Evolutionary conservation across 1,140 invertebrate species (phyloP).

Genomic region (Calliopsis andreniformis): DNA sequence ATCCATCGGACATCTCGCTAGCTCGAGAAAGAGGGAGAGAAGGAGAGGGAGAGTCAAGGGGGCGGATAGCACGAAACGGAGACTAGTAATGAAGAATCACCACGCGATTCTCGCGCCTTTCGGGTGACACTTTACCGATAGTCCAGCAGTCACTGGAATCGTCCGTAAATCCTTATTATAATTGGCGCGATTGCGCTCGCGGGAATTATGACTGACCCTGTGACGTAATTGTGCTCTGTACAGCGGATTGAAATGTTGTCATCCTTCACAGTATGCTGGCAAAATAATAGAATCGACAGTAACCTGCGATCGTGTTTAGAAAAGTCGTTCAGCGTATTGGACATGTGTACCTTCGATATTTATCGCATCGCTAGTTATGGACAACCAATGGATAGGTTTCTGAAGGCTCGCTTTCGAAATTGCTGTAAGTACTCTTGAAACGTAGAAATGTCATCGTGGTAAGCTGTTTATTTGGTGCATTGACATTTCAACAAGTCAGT

Average conservation of each 20-base stretch:
- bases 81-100: constrained; percentile 28
- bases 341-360: too few relatives aligned
- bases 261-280: too few relatives aligned
- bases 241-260: constrained; percentile 50
- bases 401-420: too few relatives aligned
- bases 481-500: too few relatives aligned
- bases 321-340: too few relatives aligned
- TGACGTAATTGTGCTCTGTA: neutral
- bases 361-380: too few relatives aligned
- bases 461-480: too few relatives aligned
- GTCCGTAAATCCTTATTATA: constrained; percentile 71
- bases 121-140: constrained; percentile 55
- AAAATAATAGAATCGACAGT: too few relatives aligned
- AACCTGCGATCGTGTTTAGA: too few relatives aligned
- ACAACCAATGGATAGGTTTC: too few relatives aligned
- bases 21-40: constrained; percentile 17
- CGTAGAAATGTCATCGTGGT: too few relatives aligned
- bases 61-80: neutral
- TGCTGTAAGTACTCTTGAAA: too few relatives aligned
- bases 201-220: constrained; percentile 59
- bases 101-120: constrained; percentile 4
- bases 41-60: neutral
- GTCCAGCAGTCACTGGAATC: constrained; percentile 15
- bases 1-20: constrained; percentile 47
- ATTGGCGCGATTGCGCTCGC: constrained; percentile 56